Evolutionary conservation across 2,113 vertebrate species (phyloP).

Genomic region (Terrapene triunguis): DNA sequence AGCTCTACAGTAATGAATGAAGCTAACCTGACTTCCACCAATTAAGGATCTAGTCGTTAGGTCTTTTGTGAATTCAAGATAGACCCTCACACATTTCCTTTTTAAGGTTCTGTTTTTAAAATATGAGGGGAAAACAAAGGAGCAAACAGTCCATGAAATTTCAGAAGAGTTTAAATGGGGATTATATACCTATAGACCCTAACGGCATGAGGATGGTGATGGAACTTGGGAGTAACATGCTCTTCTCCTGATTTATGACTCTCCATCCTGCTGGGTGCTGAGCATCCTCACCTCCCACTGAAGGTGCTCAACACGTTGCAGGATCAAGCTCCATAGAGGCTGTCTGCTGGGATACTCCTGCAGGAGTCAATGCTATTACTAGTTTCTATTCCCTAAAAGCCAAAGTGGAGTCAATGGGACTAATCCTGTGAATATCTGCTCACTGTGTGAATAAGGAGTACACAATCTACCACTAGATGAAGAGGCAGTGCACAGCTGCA

Average conservation of each 20-base stretch:
- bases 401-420: neutral
- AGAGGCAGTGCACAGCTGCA: neutral
- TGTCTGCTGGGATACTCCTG: rapidly evolving
- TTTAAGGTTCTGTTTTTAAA: rapidly evolving
- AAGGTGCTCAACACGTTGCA: neutral
- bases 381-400: neutral
- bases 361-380: neutral
- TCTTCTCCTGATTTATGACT: neutral
- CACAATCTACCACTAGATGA: neutral
- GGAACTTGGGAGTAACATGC: neutral
- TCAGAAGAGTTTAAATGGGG: neutral
- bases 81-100: neutral
- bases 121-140: neutral
- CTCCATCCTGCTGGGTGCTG: neutral
- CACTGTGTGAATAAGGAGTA: neutral
- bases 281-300: neutral
- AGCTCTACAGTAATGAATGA: neutral
- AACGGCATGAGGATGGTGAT: neutral
- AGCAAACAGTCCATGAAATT: neutral
- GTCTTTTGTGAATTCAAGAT: neutral
- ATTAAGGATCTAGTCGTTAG: neutral
- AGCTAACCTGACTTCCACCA: neutral
- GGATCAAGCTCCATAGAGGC: neutral
- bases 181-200: neutral
- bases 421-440: neutral